phyloP scores from a whole-genome alignment of 2,113 vertebrate genomes.

The Cervus canadensis region DNA sequence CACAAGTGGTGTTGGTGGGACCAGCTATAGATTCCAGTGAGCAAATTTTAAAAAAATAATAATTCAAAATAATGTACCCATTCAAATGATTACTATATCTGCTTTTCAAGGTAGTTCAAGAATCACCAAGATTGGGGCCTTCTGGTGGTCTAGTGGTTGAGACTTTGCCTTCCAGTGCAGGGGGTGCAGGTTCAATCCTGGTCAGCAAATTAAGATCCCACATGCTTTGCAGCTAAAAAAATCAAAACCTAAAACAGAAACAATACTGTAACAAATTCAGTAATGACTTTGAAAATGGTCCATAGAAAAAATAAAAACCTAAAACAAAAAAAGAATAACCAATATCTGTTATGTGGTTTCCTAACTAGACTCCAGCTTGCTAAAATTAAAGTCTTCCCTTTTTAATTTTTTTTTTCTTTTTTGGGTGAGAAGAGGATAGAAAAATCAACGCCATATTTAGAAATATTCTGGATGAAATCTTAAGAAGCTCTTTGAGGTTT shows the following conservation, averaged over 20 bases:
- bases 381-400: not conserved
- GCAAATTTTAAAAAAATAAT: not conserved
- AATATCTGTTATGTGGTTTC: not conserved
- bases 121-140: not conserved
- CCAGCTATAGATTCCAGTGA: not conserved
- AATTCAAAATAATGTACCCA: not conserved
- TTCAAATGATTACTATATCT: not conserved
- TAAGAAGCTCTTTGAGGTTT: constrained; percentile 6
- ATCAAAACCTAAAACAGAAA: not conserved
- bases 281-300: not conserved
- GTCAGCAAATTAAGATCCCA: not conserved
- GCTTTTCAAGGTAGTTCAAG: not conserved
- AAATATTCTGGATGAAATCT: constrained; percentile 4
- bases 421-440: not conserved
- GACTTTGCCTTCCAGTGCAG: not conserved
- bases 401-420: not conserved
- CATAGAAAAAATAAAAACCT: not conserved
- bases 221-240: not conserved
- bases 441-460: not conserved
- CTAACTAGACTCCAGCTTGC: not conserved
- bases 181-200: not conserved
- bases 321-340: not conserved
- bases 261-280: not conserved
- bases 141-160: not conserved
- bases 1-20: not conserved